Evolutionary conservation across 2,797 vertebrate genomes (phyloP).

Genomic region (Pseudochaenichthys georgianus): DNA sequence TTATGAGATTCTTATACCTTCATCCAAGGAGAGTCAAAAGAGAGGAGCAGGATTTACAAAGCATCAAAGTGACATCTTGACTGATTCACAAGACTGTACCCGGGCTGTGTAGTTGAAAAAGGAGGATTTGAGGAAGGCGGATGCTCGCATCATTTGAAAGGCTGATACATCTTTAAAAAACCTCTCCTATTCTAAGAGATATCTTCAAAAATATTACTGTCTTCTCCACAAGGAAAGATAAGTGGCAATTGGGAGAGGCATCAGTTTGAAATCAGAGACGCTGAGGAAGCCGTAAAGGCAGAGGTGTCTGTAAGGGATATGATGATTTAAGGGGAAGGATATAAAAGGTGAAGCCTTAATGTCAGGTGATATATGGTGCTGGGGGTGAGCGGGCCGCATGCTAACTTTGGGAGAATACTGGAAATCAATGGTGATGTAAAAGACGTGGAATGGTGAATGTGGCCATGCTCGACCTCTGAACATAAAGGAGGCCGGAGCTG

Average conservation of each 20-base stretch:
- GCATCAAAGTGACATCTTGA: constrained; percentile 59
- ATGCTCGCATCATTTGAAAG: constrained; percentile 45
- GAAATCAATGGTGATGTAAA: constrained; percentile 66
- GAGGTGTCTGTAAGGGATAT: constrained; percentile 44
- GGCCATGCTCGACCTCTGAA: constrained; percentile 42
- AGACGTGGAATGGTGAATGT: constrained; percentile 31
- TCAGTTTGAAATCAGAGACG: constrained; percentile 43
- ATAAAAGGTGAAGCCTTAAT: constrained; percentile 71
- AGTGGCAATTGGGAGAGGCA: constrained; percentile 51
- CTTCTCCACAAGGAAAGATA: constrained; percentile 42
- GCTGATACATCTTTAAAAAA: constrained; percentile 57
- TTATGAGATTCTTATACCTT: constrained; percentile 63
- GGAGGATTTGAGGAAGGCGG: constrained; percentile 28
- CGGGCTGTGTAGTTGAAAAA: constrained; percentile 30
- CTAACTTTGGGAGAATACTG: constrained; percentile 39
- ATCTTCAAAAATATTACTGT: constrained; percentile 45
- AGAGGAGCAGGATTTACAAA: constrained; percentile 50
- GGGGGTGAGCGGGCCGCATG: constrained; percentile 44
- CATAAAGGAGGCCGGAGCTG: constrained; percentile 38
- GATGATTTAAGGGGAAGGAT: constrained; percentile 62
- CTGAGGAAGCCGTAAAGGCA: constrained; percentile 45
- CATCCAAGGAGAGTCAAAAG: constrained; percentile 43
- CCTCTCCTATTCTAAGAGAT: constrained; percentile 18
- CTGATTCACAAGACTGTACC: constrained; percentile 41
- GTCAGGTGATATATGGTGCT: constrained; percentile 60